Base-by-base conservation (phyloP, 2,797 vertebrate species). In the Anisognathus igniventris region DNA sequence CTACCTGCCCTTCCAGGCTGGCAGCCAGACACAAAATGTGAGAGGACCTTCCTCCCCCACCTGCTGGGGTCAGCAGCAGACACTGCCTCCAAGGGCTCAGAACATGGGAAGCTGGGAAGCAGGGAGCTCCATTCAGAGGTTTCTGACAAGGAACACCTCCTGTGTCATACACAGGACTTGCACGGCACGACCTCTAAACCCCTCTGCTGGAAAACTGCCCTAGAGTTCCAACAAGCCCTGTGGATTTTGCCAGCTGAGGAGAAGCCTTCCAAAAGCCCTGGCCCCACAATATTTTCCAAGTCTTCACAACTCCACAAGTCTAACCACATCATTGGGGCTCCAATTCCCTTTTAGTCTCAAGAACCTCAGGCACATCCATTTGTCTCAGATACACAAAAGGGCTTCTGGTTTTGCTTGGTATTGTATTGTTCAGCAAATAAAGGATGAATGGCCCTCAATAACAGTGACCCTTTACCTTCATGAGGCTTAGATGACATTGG, bases 311-410 rank as follows among this genome's bases (percentile, higher is more conserved):
- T 35, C 5, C 20, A 70, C 53, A n/a, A 82, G 25, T n/a, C 11
- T 15, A 72, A 66, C 9, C 35, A 31, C 18, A 5, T 13, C 31
- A 40, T 3, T 0, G 0, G 10, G 24, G 4, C 15, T 56, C 7
- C 23, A 19, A 17, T n/a, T 65, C 64, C 15, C 25, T 37, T 58
- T 60, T 45, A 35, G 13, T 7, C 15, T 53, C 25, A 53, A 37
- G 47, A 84, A 6, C 10, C 14, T 78, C 31, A 67, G 24, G 42
- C 2, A 3, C 14, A 33, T 18, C 16, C 9, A 5, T 42, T 53
- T 35, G 17, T 23, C 57, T 80, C 51, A 62, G 31, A 14, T 37
- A 13, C 42, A 78, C 9, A 20, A 33, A 68, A 30, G 11, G 21
- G 2, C 21, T 40, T 54, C 20, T 42, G 40, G 31, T n/a, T 88